Base-by-base conservation (phyloP, 1,140 invertebrate genomes). In the Trialeurodes vaporariorum region DNA sequence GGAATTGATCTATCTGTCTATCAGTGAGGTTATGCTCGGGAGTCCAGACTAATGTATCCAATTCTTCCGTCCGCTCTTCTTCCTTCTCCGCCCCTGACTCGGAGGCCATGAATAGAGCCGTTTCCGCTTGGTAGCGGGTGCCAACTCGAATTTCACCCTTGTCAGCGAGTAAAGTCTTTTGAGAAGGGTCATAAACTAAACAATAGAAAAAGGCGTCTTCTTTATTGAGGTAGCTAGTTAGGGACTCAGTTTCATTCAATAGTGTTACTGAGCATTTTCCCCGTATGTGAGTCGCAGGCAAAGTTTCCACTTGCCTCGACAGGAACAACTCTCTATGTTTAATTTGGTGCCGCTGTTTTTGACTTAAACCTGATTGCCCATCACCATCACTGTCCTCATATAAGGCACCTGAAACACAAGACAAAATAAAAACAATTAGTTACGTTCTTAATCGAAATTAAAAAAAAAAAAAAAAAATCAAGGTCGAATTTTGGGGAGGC, bases 191-290 rank as follows among this genome's bases (percentile, higher is more conserved):
- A 81, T 98, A 99, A 70, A 99, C 97, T 78, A 99, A 84, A 77
- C 96, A 98, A 82, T 99, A 99, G 81, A 98, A 99, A 85, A 99
- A 99, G 77, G 92, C 91, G 81, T 99, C 96, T 78, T 98, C 96
- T 84, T 94, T 95, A 81, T 94, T 93, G 71, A 98, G 84, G 84
- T 99, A 99, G 77, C 93, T 95, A 73, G 90, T 83, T 72, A 96
- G 83, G 71, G 93, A 93, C 83, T 99, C 97, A 63, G 95, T 98
- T 84, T 98, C 96, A 82, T 98, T 98, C 77, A 98, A 87, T 67
- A 99, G 83, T 65, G 96, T 98, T 70, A 99, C 97, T 70, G 91
- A 91, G 83, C 97, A 99, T 84, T 99, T 99, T 76, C 97, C 97
- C 75, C 98, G 86, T 75, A 99, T 99, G 81, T 97, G 93, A 65